phyloP scores from a whole-genome alignment of 2,888 invertebrate species.

The Uropetala carovei region DNA sequence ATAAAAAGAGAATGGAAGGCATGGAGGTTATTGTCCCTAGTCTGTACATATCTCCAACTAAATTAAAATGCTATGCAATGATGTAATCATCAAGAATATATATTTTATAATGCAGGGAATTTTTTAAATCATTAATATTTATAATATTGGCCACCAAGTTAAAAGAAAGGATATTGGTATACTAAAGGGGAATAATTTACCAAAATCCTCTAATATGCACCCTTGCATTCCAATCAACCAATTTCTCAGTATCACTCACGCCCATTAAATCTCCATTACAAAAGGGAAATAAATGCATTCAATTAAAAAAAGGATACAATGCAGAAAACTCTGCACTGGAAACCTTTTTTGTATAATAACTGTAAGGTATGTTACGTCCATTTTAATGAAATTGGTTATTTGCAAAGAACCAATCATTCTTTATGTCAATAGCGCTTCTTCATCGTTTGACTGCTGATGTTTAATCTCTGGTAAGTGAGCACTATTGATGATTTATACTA shows the following conservation, averaged over 20 bases:
- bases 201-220: background rate
- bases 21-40: constrained; percentile 60
- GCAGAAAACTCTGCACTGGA: background rate
- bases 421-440: background rate
- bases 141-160: constrained; percentile 9
- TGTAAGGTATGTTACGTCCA: background rate
- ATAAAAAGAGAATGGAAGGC: constrained; percentile 59
- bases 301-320: background rate
- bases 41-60: constrained; percentile 53
- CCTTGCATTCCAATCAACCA: background rate
- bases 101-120: constrained; percentile 37
- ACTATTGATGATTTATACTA: background rate
- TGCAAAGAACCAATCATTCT: background rate
- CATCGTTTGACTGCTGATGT: background rate
- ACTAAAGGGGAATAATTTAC: background rate
- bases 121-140: background rate
- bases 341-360: background rate
- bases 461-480: background rate
- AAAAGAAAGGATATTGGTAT: constrained; percentile 5
- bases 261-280: constrained; percentile 4
- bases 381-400: background rate
- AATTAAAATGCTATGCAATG: constrained; percentile 1
- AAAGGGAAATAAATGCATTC: constrained; percentile 43
- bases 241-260: background rate
- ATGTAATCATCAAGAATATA: constrained; percentile 23